Base-by-base conservation (phyloP, 2,888 invertebrate genomes). In the Drosophila sordidula region DNA sequence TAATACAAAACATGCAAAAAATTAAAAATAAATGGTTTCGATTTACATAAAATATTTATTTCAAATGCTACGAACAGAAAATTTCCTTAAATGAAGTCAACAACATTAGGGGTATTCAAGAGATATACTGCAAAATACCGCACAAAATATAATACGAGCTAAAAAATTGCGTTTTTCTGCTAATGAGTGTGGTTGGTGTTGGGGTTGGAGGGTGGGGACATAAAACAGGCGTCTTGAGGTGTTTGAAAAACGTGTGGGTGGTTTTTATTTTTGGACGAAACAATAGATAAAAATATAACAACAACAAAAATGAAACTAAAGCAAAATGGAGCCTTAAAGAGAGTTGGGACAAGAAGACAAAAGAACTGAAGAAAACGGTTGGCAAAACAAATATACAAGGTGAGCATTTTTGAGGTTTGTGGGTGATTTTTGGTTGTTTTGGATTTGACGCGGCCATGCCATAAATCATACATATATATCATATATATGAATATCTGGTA, bases 381-480 rank as follows among this genome's bases (percentile, higher is more conserved):
- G 65, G 64, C 64, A 76, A 73, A 70, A 51, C 8, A 75, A 70
- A 63, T 66, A 68, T 71, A 78, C 65, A 72, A 52, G 69, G 75
- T 81, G 79, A 70, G 18, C 45, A 55, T 59, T 55, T 49, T 61
- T 41, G 61, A n/a, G 52, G 74, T 36, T 54, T 54, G 26, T 64
- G 73, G 64, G 66, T 78, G 78, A 65, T 79, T 72, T 79, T 69
- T 85, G 70, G 75, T 16, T 68, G 14, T 52, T 44, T 69, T 70
- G 66, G 57, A 59, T 78, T 63, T 74, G 57, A 54, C 61, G 71
- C 75, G 85, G 82, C 88, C 82, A 83, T 83, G 82, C 82, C 82
- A 85, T 59, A 82, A 72, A 84, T 87, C 75, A 87, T 68, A 69
- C 47, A 45, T 58, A 44, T 34, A 39, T 52, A 63, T 25, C 44